These are phyloP conservation scores for Itoplectis maculator DNA, from an alignment of 2,888 invertebrate species.

Conservation along the genomic window DNA sequence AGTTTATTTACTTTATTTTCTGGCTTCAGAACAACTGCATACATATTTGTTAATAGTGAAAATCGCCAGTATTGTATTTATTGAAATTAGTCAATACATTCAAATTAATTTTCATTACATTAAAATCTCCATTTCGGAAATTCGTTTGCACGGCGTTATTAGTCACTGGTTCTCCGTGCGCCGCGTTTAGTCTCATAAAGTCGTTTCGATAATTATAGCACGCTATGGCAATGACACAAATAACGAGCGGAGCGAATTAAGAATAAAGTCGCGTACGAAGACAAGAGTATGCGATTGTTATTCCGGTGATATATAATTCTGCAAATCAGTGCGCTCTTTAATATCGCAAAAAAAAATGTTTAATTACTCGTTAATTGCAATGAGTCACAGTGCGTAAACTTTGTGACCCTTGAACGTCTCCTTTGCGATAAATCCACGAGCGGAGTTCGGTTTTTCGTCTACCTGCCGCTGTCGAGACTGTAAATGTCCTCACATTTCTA, in stretches of 20 bases:
- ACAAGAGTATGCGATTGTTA: not conserved
- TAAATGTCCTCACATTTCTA: not conserved
- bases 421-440: not conserved
- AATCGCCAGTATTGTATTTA: not conserved
- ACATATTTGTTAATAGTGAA: not conserved
- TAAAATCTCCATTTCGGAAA: not conserved
- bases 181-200: not conserved
- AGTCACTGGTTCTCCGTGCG: not conserved
- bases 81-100: not conserved
- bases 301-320: not conserved
- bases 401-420: not conserved
- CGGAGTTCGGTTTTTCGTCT: not conserved
- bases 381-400: not conserved
- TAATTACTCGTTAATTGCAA: slow-evolving; percentile 9
- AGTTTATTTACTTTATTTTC: not conserved
- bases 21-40: not conserved
- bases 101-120: not conserved
- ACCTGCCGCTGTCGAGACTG: not conserved
- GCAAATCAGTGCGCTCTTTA: not conserved
- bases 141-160: not conserved
- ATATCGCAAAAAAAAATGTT: not conserved
- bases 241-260: slow-evolving; percentile 16
- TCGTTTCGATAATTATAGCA: slow-evolving; percentile 21
- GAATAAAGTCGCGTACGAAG: not conserved
- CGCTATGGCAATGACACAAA: slow-evolving; percentile 18